Conservation (phyloP, 2,113 vertebrate species). For the Corydoras sp. region DNA sequence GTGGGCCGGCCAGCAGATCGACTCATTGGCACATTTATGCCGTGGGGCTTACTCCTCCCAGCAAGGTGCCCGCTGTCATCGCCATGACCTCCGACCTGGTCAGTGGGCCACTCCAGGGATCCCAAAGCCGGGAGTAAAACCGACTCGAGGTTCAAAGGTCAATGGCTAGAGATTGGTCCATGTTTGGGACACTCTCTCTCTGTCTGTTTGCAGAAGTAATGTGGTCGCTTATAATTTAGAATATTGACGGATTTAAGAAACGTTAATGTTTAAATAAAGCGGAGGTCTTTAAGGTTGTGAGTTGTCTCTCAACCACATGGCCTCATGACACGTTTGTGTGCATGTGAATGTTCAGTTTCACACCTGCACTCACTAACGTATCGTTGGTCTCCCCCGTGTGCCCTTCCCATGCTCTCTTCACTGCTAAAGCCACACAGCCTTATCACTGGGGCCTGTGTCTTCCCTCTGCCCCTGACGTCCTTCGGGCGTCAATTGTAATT, state of each 20-base stretch:
- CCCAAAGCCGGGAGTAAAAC: slow-evolving; percentile 46
- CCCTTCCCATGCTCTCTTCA: slow-evolving; percentile 24
- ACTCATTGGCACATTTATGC: slow-evolving; percentile 63
- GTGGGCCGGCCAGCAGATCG: slow-evolving; percentile 32
- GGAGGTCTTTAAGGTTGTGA: neutral
- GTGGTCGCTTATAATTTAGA: too few species aligned
- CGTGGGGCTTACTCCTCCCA: slow-evolving; percentile 58
- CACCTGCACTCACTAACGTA: neutral
- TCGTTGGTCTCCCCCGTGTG: slow-evolving; percentile 16
- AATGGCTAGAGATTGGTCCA: slow-evolving; percentile 47
- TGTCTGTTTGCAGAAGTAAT: neutral
- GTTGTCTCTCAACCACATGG: neutral
- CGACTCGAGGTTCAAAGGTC: slow-evolving; percentile 54
- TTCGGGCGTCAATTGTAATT: slow-evolving; percentile 38
- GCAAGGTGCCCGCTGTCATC: slow-evolving; percentile 72
- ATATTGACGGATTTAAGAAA: too few species aligned
- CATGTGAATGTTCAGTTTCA: slow-evolving; percentile 13
- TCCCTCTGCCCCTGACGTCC: slow-evolving; percentile 20
- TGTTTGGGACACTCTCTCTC: slow-evolving; percentile 38
- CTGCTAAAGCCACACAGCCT: slow-evolving; percentile 21
- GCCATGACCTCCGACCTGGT: slow-evolving; percentile 60
- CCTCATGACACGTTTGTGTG: neutral
- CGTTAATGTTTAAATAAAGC: neutral
- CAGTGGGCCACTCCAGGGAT: slow-evolving; percentile 50
- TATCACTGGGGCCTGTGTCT: slow-evolving; percentile 37